Evolutionary conservation across 2,113 vertebrate species (phyloP), one percentile per base, ranked within the genome.

Genomic region (Pelecanoides urinatrix): DNA sequence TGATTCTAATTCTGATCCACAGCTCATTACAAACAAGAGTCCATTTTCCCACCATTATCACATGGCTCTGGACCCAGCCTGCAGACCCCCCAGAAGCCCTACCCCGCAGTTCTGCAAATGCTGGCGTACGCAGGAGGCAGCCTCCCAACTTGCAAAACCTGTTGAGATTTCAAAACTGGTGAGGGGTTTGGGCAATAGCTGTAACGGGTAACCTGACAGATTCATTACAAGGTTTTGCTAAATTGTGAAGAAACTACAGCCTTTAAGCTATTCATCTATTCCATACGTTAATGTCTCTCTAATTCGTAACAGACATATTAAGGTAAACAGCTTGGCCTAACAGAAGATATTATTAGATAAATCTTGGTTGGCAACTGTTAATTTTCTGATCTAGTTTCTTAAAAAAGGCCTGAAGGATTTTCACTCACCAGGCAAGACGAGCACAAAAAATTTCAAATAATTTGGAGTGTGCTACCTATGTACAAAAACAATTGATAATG

Each of bases 51-150:
- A 26, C 18, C 34, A 4, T 4, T 45, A 7, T 6, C 5, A 2
- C 0, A 0, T 0, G 10, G 26, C 50, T 58, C 59, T 23, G 49
- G 40, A 47, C 20, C 4, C 34, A 40, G 52, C 4, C 2, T 36
- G 27, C 67, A 72, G 52, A 27, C 2, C 17, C 14, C 34, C 9
- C 16, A 18, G 2, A 8, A 38, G 27, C 25, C 20, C 27, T 18
- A 36, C 5, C 10, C 7, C 0, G 0, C 29, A 75, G 27, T 38
- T 82, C 71, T 11, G 13, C 70, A 80, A 85, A 87, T 0, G 0
- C n/a, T 32, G 53, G 63, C 1, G 3, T 3, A 38, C 0, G 3
- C 47, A 42, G 20, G 20, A 72, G 4, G 47, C 10, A 53, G 16
- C 13, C 38, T 72, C 67, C 14, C 29, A 0, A 4, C 29, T 55